Percentiles rank a stretch among this genome's conserved stretches.
Evolutionary conservation across 2,797 vertebrate genomes (phyloP).

Genomic region (Scleropages formosus): DNA sequence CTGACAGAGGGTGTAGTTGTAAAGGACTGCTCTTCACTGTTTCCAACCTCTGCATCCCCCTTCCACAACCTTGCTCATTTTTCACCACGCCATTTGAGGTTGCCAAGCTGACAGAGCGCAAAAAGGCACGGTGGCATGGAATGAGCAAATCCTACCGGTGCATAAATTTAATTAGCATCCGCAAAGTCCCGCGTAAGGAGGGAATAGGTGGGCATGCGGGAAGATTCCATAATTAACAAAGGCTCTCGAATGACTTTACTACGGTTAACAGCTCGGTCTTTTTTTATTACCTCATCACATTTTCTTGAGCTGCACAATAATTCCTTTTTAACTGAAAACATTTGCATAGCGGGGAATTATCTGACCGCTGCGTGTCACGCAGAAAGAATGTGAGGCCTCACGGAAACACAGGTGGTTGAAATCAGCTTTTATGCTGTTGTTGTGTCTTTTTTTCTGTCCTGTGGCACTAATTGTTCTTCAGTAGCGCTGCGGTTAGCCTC

Average conservation of each 20-base stretch:
- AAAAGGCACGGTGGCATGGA: conserved; percentile 67
- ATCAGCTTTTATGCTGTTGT: conserved; percentile 43
- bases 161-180: conserved; percentile 77
- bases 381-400: conserved; percentile 37
- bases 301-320: conserved; percentile 58
- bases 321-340: conserved; percentile 59
- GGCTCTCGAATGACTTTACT: conserved; percentile 38
- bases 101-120: conserved; percentile 77
- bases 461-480: conserved; percentile 36
- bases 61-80: conserved; percentile 53
- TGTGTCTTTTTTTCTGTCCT: conserved; percentile 19
- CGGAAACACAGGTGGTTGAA: conserved; percentile 53
- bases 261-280: conserved; percentile 53
- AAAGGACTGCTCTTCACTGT: conserved; percentile 28
- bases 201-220: conserved; percentile 61
- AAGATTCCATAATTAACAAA: conserved; percentile 63
- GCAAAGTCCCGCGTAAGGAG: conserved; percentile 63
- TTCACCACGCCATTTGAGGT: conserved; percentile 64
- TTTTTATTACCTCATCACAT: conserved; percentile 49
- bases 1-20: no score
- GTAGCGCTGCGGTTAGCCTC: conserved; percentile 21
- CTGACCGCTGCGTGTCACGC: conserved; percentile 35
- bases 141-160: conserved; percentile 78
- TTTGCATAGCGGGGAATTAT: conserved; percentile 58
- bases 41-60: conserved; percentile 45